Evolutionary conservation across 23 tunicate species (phyloP).

Genomic region (Phallusia fumigata): DNA sequence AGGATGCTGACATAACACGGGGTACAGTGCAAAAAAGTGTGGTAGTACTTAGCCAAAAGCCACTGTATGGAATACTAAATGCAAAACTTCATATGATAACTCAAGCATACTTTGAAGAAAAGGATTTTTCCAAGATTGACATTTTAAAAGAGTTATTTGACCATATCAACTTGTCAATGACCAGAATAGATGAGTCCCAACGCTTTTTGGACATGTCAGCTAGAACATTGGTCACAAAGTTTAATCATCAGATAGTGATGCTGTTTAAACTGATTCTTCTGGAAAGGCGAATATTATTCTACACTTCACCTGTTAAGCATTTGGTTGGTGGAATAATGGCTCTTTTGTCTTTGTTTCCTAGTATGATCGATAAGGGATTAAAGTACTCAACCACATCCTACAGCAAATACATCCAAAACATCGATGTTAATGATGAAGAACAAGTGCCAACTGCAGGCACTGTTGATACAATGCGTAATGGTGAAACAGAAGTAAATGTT

Average conservation of each 20-base stretch:
- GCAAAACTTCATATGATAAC: constrained; percentile 84
- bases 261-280: constrained; percentile 69
- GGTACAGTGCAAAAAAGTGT: constrained; percentile 94
- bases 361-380: constrained; percentile 76
- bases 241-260: constrained; percentile 66
- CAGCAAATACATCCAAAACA: not conserved
- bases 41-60: constrained; percentile 68
- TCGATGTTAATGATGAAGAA: not conserved
- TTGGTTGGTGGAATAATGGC: constrained; percentile 72
- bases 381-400: constrained; percentile 37
- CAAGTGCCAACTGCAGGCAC: not conserved
- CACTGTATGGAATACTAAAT: constrained; percentile 67
- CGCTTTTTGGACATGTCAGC: constrained; percentile 54
- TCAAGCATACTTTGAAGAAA: constrained; percentile 86
- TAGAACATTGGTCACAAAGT: constrained; percentile 33
- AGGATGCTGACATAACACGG: constrained; percentile 74
- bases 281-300: constrained; percentile 69
- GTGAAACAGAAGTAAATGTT: not conserved
- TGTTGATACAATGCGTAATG: constrained; percentile 1
- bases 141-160: constrained; percentile 70
- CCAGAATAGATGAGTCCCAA: constrained; percentile 38
- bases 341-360: constrained; percentile 75
- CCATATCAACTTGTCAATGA: constrained; percentile 60
- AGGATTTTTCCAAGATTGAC: constrained; percentile 70
- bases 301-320: constrained; percentile 55